phyloP scores from a whole-genome alignment of 2,888 invertebrate genomes.

The Oxystoma pomonae region DNA sequence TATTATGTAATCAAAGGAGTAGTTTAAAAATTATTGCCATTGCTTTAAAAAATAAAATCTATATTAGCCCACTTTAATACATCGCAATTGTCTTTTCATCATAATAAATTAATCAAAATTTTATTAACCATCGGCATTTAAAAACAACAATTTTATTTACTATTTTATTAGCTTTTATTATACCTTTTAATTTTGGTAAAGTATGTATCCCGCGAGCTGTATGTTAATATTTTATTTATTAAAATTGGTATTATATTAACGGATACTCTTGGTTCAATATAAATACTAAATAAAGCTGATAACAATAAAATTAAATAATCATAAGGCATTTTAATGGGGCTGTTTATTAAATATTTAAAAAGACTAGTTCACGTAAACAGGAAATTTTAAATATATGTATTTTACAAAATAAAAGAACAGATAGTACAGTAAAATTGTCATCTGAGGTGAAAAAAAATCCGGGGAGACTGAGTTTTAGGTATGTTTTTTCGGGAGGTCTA shows the following conservation, averaged over 20 bases:
- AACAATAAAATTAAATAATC: slow-evolving; percentile 23
- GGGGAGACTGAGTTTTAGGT: too few species aligned
- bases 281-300: slow-evolving; percentile 23
- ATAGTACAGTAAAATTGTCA: too few species aligned
- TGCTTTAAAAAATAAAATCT: background rate
- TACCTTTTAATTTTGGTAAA: background rate
- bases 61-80: background rate
- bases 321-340: background rate
- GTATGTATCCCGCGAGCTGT: background rate
- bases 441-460: too few species aligned
- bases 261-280: slow-evolving; percentile 10
- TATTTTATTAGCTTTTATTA: background rate
- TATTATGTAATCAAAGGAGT: too few species aligned
- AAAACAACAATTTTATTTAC: background rate
- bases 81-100: background rate
- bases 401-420: too few species aligned
- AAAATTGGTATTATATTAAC: background rate
- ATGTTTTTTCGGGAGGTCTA: too few species aligned
- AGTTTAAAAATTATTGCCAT: too few species aligned
- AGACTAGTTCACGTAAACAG: too few species aligned
- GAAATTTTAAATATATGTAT: too few species aligned
- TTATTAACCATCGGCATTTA: background rate
- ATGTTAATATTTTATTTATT: background rate
- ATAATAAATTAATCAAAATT: background rate
- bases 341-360: too few species aligned